Conservation (phyloP, 1,140 invertebrate species). For the Watersipora subatra region DNA sequence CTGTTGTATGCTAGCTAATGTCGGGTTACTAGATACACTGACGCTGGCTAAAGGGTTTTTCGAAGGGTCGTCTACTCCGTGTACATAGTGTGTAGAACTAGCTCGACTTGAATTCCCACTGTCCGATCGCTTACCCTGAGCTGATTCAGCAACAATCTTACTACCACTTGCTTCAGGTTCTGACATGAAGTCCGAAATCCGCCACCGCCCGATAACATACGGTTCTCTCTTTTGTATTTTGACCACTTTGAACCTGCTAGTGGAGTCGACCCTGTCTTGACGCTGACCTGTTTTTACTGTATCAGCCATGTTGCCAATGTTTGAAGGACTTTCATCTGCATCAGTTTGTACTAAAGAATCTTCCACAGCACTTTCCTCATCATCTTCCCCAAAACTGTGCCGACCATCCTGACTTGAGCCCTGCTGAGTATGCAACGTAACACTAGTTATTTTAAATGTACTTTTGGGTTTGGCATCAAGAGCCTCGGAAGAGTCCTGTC, state of each 20-base stretch:
- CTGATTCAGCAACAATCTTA: slow-evolving; percentile 6
- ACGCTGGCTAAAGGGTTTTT: not conserved
- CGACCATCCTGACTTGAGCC: slow-evolving; percentile 53
- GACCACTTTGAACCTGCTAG: slow-evolving; percentile 68
- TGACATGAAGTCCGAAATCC: slow-evolving; percentile 87
- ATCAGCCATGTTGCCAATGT: slow-evolving; percentile 12
- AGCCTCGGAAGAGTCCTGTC: not conserved
- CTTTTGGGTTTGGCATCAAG: slow-evolving; percentile 46
- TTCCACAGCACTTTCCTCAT: slow-evolving; percentile 67
- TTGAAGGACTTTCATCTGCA: slow-evolving; percentile 77
- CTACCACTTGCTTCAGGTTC: slow-evolving; percentile 44
- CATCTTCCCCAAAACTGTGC: slow-evolving; percentile 54
- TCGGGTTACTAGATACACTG: not conserved
- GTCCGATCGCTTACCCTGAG: slow-evolving; percentile 13
- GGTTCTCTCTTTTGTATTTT: slow-evolving; percentile 84
- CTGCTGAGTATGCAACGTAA: slow-evolving; percentile 48
- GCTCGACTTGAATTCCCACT: slow-evolving; percentile 12
- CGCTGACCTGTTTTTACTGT: slow-evolving; percentile 12
- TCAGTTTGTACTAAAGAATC: slow-evolving; percentile 47
- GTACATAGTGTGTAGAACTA: slow-evolving; percentile 25
- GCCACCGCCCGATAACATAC: slow-evolving; percentile 81
- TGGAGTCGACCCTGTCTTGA: slow-evolving; percentile 15
- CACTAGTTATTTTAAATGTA: slow-evolving; percentile 83
- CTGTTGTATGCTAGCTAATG: not conserved
- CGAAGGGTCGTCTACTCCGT: slow-evolving; percentile 16